phyloP scores from a whole-genome alignment of 64 coral and sea anemone genomes.

The Porites australiensis region DNA sequence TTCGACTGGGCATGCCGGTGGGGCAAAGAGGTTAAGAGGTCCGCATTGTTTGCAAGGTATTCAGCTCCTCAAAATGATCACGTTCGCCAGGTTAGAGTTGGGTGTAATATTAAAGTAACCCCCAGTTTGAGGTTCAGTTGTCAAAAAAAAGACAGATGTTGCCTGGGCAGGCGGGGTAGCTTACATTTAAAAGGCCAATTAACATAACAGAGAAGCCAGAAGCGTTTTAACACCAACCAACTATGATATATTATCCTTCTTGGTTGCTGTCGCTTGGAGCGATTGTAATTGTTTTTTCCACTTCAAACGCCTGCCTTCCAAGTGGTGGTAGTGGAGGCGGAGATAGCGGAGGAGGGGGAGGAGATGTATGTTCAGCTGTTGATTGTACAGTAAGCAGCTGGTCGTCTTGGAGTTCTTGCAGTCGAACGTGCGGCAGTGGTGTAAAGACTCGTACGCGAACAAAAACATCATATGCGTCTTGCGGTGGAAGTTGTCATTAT shows the following conservation, averaged over 20 bases:
- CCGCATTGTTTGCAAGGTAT: too few relatives aligned
- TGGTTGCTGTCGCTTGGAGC: neutral
- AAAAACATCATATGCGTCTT: slow-evolving; percentile 8
- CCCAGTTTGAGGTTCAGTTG: too few relatives aligned
- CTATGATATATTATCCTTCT: neutral
- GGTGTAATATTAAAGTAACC: too few relatives aligned
- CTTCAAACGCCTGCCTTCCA: slow-evolving; percentile 2
- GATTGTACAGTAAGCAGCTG: slow-evolving; percentile 60
- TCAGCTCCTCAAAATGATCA: too few relatives aligned
- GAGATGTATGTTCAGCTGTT: neutral
- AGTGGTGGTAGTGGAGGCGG: too few relatives aligned
- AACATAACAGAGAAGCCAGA: too few relatives aligned
- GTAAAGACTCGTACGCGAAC: neutral
- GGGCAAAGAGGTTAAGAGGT: too few relatives aligned
- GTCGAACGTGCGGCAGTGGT: slow-evolving; percentile 32
- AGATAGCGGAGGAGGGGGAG: neutral
- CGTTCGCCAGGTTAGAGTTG: too few relatives aligned
- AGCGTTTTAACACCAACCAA: neutral
- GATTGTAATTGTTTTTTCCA: neutral
- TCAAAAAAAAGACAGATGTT: too few relatives aligned
- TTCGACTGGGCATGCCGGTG: too few relatives aligned
- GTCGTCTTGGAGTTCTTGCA: slow-evolving; percentile 56
- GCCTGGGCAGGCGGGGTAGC: too few relatives aligned
- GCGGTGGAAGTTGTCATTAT: slow-evolving; percentile 48
- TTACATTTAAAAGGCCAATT: too few relatives aligned